Percentiles rank a stretch among this genome's conserved stretches.
These are phyloP conservation scores for Osmerus mordax DNA, from an alignment of 2,113 vertebrate species.

Conservation along the genomic window DNA sequence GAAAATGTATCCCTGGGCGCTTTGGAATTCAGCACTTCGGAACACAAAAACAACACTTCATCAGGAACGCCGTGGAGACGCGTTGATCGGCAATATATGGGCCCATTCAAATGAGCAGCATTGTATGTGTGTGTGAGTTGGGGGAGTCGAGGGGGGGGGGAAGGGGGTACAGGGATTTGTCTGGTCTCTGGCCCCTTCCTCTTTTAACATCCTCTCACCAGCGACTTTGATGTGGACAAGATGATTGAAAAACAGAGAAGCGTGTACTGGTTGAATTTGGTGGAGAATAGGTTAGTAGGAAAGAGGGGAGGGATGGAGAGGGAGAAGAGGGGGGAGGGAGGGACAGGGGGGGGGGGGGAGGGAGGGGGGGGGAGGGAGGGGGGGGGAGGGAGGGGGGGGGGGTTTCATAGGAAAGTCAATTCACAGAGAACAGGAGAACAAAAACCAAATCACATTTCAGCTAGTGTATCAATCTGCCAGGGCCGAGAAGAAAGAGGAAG, in stretches of 20 bases:
- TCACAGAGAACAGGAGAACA: slow-evolving; percentile 45
- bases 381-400: slow-evolving; percentile 38
- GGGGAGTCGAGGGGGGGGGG: not conserved
- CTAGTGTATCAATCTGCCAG: slow-evolving; percentile 69
- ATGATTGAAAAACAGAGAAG: slow-evolving; percentile 71
- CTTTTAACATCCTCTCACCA: slow-evolving; percentile 55
- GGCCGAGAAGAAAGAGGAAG: slow-evolving; percentile 32
- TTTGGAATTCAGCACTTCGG: slow-evolving; percentile 61
- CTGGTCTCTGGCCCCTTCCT: slow-evolving; percentile 53
- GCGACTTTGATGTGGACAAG: slow-evolving; percentile 70
- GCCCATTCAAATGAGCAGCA: slow-evolving; percentile 65
- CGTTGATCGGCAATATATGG: slow-evolving; percentile 66
- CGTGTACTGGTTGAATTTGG: slow-evolving; percentile 59
- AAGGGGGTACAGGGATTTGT: slow-evolving; percentile 66
- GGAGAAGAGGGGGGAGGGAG: slow-evolving; percentile 56
- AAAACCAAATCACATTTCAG: slow-evolving; percentile 63
- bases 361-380: slow-evolving; percentile 36
- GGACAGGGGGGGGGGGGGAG: too few species aligned
- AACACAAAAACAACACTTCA: slow-evolving; percentile 71
- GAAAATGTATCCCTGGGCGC: slow-evolving; percentile 65
- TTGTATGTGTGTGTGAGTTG: slow-evolving; percentile 43
- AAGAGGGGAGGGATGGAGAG: slow-evolving; percentile 38
- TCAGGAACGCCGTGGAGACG: slow-evolving; percentile 65
- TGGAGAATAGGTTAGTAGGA: slow-evolving; percentile 54
- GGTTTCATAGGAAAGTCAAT: slow-evolving; percentile 60